Evolutionary conservation across 2,113 vertebrate species (phyloP), one percentile per base, ranked within the genome.

Genomic region (Calidris pugnax): DNA sequence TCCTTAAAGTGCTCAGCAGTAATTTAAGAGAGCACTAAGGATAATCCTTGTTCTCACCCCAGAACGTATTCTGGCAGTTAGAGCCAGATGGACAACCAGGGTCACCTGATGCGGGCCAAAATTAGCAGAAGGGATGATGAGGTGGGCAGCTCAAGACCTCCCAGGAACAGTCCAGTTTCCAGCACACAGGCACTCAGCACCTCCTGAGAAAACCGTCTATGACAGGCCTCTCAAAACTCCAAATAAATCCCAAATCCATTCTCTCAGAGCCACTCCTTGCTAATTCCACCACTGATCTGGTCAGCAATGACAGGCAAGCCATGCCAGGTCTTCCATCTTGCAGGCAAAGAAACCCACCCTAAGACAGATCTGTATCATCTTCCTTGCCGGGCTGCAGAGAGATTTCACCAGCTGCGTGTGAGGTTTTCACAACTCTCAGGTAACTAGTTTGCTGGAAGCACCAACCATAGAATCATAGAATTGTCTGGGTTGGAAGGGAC

Each of bases 371-470:
- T 21, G 11, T 39, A 51, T 3, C 0, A 10, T 41, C 63, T 53
- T 39, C 21, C 55, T 50, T 47, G 43, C 19, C 78, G 27, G 17
- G 45, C 35, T 66, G 21, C 33, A 41, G 13, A n/a, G 73, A 39
- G 18, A 7, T 69, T 73, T 75, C 33, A 67, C 43, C 60, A 75
- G 14, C 6, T 11, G 6, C 11, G 2, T 14, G 13, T 1, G 24
- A 72, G 11, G 33, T 37, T 64, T 62, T 48, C 45, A 33, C 0
- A 0, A 71, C 37, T 6, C 22, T 67, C 1, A 0, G 19, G 76
- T 41, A 33, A 87, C 47, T 37, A 63, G 7, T 20, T 14, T 32
- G 27, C 27, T 80, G 63, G 45, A 90, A 74, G 27, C 22, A 43
- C 30, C 74, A 88, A 80, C 28, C 43, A 47, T 47, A 21, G 45